Evolutionary conservation across 2,888 invertebrate species (phyloP).

Genomic region (Parnassius mnemosyne): DNA sequence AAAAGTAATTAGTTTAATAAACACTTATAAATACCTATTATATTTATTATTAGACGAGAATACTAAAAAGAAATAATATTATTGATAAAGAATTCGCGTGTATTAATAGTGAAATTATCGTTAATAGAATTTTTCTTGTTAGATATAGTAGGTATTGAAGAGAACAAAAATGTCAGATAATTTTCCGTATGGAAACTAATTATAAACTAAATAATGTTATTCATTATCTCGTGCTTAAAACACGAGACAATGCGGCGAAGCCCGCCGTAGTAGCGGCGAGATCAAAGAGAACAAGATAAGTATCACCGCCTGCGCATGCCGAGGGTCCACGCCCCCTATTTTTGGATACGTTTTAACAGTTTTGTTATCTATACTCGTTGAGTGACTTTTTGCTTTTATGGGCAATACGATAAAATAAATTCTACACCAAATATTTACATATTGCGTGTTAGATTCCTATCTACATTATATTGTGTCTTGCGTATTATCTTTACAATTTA

Average conservation of each 20-base stretch:
- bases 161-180: background rate
- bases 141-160: too few relatives aligned
- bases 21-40: too few relatives aligned
- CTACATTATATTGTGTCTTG: conserved; percentile 7
- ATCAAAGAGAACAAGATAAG: conserved; percentile 67
- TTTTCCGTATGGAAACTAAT: conserved; percentile 9
- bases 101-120: too few relatives aligned
- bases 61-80: too few relatives aligned
- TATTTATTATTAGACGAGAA: too few relatives aligned
- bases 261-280: conserved; percentile 51
- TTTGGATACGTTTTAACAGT: conserved; percentile 66
- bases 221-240: conserved; percentile 31
- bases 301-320: conserved; percentile 57
- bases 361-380: conserved; percentile 47
- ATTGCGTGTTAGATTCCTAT: conserved; percentile 14
- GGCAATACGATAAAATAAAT: conserved; percentile 34
- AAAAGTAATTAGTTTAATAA: too few relatives aligned
- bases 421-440: conserved; percentile 27
- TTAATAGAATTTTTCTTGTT: too few relatives aligned
- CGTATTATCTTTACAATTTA: conserved; percentile 13
- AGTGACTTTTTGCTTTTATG: conserved; percentile 49
- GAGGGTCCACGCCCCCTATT: conserved; percentile 57
- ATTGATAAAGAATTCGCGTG: too few relatives aligned
- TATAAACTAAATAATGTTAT: conserved; percentile 25
- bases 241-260: conserved; percentile 51